Conservation (phyloP, 2,113 vertebrate genomes). For the Rhea pennata region DNA sequence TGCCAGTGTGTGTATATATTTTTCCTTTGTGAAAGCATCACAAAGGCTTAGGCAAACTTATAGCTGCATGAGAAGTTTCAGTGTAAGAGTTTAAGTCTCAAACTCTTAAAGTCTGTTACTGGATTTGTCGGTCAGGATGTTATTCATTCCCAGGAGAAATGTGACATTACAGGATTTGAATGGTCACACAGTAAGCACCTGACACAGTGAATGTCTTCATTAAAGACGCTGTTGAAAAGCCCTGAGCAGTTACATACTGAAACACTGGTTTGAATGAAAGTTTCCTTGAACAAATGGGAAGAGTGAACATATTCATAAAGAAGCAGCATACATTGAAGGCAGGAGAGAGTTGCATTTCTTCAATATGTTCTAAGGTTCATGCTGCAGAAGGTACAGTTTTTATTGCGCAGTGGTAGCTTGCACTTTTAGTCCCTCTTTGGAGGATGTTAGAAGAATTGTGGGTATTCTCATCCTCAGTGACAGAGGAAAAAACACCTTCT, state of each 20-base stretch:
- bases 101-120: neutral
- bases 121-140: neutral
- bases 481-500: neutral
- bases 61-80: neutral
- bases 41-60: neutral
- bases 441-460: neutral
- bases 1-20: neutral
- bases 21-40: neutral
- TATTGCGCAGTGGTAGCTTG: neutral
- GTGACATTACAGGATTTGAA: neutral
- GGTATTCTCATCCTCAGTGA: neutral
- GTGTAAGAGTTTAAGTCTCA: neutral
- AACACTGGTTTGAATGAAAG: neutral
- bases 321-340: neutral
- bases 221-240: neutral
- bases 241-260: neutral
- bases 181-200: neutral
- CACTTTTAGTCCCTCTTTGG: neutral
- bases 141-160: accelerated
- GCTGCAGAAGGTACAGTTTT: neutral
- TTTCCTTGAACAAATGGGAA: neutral
- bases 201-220: neutral
- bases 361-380: neutral
- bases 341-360: neutral
- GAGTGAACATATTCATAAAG: neutral